Percentiles rank a stretch among this genome's conserved stretches.
phyloP scores from a whole-genome alignment of 2,888 invertebrate genomes.

The Drosophila heteroneura region DNA sequence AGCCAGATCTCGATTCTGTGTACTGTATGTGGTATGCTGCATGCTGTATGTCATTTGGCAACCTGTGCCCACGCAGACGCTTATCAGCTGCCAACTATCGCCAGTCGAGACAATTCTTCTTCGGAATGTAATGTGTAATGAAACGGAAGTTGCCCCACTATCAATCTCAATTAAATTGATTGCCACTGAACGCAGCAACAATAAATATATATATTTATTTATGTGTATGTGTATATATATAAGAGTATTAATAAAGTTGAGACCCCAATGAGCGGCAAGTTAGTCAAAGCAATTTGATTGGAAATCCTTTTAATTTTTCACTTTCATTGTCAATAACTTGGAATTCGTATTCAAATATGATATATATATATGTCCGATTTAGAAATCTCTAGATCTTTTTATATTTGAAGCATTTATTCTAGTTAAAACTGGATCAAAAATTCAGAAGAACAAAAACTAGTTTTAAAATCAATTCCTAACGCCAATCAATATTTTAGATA shows the following conservation, averaged over 20 bases:
- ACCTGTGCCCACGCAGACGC: conserved; percentile 59
- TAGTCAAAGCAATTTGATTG: not conserved
- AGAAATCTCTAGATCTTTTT: not conserved
- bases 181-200: conserved; percentile 49
- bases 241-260: not conserved
- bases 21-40: not conserved
- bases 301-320: not conserved
- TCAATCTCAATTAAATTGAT: conserved; percentile 80
- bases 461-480: not conserved
- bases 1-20: conserved; percentile 14
- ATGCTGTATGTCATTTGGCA: conserved; percentile 43
- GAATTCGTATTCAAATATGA: not conserved
- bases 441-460: not conserved
- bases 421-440: not conserved
- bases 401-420: not conserved
- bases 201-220: not conserved
- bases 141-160: conserved; percentile 74
- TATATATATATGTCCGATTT: no score
- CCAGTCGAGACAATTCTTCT: conserved; percentile 59
- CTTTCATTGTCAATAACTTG: not conserved
- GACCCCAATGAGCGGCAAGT: not conserved
- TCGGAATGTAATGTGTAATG: conserved; percentile 69
- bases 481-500: not conserved
- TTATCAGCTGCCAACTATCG: conserved; percentile 67
- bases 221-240: not conserved